A percentile compares a stretch with the other conserved stretches of the same genome.
These are phyloP conservation scores for Lasiurus borealis DNA, from an alignment of 2,113 vertebrate species.

Conservation along the genomic window DNA sequence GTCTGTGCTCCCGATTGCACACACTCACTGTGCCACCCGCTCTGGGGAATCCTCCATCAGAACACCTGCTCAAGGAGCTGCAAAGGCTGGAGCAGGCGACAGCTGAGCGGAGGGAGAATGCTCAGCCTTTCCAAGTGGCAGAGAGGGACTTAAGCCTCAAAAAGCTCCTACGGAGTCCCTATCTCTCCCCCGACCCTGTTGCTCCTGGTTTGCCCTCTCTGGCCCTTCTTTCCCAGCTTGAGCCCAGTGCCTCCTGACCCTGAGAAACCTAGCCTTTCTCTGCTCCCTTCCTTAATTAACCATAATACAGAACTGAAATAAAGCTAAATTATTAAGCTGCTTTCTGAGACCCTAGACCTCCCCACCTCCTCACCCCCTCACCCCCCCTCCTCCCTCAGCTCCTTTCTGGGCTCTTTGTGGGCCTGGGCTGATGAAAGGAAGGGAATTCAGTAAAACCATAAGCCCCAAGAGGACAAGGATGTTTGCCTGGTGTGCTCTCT, in stretches of 20 bases:
- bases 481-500: not conserved
- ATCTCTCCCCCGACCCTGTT: not conserved
- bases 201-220: not conserved
- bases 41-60: not conserved
- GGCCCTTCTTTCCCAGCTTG: not conserved
- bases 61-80: not conserved
- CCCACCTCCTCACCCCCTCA: not conserved
- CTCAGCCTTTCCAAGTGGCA: not conserved
- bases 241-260: not conserved
- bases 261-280: not conserved
- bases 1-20: not conserved
- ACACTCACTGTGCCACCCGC: not conserved
- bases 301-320: not conserved
- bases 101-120: fast-evolving
- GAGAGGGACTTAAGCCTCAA: not conserved
- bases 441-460: constrained; percentile 3
- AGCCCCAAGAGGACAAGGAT: not conserved
- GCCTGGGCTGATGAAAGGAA: not conserved
- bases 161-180: not conserved
- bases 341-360: not conserved
- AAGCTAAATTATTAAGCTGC: constrained; percentile 13
- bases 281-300: not conserved
- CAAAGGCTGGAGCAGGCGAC: not conserved
- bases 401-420: not conserved
- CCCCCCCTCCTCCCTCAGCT: no score